Evolutionary conservation across 2,113 vertebrate genomes (phyloP).

Genomic region (Clarias batrachus): DNA sequence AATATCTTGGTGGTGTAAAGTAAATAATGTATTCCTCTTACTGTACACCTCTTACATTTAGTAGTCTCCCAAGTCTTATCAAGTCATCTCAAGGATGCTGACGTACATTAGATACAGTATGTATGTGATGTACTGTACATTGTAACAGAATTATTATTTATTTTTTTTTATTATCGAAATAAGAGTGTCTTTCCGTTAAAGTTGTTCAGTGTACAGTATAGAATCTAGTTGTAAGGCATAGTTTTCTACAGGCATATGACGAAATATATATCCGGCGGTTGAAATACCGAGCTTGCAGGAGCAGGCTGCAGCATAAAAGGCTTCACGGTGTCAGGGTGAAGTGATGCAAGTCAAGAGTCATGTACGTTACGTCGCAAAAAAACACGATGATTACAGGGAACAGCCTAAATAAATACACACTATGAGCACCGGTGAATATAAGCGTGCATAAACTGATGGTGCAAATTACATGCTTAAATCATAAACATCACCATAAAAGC

Average conservation of each 20-base stretch:
- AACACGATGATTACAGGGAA: background rate
- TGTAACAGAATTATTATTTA: too few relatives aligned
- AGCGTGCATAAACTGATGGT: background rate
- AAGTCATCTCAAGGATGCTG: background rate
- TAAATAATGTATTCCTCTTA: too few relatives aligned
- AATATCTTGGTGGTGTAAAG: background rate
- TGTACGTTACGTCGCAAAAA: background rate
- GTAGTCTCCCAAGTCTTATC: background rate
- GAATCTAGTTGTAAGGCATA: background rate
- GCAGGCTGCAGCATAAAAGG: background rate
- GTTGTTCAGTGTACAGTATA: background rate
- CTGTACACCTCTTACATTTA: too few relatives aligned
- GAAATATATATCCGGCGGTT: background rate
- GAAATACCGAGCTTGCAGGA: slow-evolving; percentile 5
- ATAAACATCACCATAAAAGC: background rate
- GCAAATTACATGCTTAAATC: background rate
- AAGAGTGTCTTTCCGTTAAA: background rate
- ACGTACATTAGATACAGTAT: too few relatives aligned
- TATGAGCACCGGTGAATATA: background rate
- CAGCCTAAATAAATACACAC: background rate
- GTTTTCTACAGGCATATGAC: slow-evolving; percentile 7
- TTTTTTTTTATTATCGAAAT: too few relatives aligned
- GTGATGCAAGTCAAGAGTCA: slow-evolving; percentile 24
- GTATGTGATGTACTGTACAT: too few relatives aligned
- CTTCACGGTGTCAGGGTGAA: background rate